phyloP scores from a whole-genome alignment of 2,113 vertebrate genomes.

The Brachypteracias leptosomus region DNA sequence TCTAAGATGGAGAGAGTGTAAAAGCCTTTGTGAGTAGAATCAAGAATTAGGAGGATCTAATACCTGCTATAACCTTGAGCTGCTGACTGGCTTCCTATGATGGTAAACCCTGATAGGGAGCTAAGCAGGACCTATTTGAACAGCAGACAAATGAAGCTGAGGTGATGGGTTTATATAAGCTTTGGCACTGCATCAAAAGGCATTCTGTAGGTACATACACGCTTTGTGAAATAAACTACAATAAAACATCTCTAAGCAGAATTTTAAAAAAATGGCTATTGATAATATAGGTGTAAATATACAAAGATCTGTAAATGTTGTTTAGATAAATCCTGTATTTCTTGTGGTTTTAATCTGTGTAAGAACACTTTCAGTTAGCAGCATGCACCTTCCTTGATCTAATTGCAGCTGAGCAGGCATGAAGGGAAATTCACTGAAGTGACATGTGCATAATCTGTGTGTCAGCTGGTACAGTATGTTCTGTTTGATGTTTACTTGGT shows the following conservation, averaged over 20 bases:
- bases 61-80: background rate
- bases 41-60: background rate
- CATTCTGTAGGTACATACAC: background rate
- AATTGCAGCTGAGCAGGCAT: slow-evolving; percentile 19
- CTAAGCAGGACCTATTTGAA: background rate
- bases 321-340: background rate
- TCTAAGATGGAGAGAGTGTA: background rate
- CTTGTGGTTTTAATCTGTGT: background rate
- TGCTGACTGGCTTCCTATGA: background rate
- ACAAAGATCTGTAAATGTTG: background rate
- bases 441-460: background rate
- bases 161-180: background rate
- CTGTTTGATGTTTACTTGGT: slow-evolving; percentile 16
- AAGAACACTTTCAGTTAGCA: background rate
- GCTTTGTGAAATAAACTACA: background rate
- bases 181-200: background rate
- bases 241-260: background rate
- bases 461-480: slow-evolving; percentile 31
- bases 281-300: background rate
- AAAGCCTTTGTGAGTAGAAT: background rate
- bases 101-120: background rate
- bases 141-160: background rate
- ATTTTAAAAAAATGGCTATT: background rate
- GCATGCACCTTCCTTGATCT: background rate
- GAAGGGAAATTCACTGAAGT: background rate